Evolutionary conservation across 2,113 vertebrate species (phyloP), one percentile per base, ranked within the genome.

Genomic region (Erythrocercus mccallii): DNA sequence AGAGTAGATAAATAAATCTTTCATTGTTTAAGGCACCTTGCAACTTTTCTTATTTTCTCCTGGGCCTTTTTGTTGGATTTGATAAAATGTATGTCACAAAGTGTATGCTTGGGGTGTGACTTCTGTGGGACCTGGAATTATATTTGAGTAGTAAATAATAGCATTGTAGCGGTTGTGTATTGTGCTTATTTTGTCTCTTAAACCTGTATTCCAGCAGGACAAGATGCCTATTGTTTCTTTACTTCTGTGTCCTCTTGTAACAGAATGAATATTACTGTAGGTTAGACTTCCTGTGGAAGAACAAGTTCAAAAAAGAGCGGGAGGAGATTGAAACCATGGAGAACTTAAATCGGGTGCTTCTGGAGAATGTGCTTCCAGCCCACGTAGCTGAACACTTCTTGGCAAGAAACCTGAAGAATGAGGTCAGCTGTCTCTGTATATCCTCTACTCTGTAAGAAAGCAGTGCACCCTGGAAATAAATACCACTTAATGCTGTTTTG

Each of bases 231-330:
- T 98, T 98, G 98, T 98, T 98, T 99, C 98, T 99, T 99, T 98
- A 99, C 98, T 98, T 99, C 98, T 99, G 99, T 99, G 99, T 99
- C 99, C 99, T 99, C 99, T 99, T 99, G 98, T 99, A 99, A 99
- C 99, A 99, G 99, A 99, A 99, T 99, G 99, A 99, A 99, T 99
- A 99, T 99, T 99, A 99, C 99, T 99, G 99, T 99, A 99, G 99
- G 99, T 99, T 99, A 98, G 99, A 99, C 98, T 99, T 99, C 98
- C 98, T 99, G 77, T 99, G 99, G 99, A 99, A 99, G 98, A 99
- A 99, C 98, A 99, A 99, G 97, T 99, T 99, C 98, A 99, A 99
- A 98, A 99, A 99, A 98, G 99, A 99, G 96, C 99, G 99, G 30
- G 99, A 99, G 97, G 99, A 99, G 98, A 99, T 99, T 78, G 99